These are phyloP conservation scores for Galeopsomyia nigrocyanea DNA, from an alignment of 2,888 invertebrate species.

Conservation along the genomic window DNA sequence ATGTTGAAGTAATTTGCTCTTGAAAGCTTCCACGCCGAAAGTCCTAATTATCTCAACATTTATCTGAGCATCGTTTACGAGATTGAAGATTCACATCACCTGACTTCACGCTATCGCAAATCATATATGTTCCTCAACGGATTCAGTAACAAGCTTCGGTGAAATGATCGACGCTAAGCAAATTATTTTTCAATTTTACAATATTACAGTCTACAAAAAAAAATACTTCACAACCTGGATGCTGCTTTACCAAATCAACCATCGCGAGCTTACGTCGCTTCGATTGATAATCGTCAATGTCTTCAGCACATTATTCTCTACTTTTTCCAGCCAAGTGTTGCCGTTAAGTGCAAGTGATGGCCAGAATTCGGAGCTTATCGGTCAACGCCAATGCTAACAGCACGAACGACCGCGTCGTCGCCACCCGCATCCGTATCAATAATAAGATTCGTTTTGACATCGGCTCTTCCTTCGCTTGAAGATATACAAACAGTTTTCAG, in stretches of 20 bases:
- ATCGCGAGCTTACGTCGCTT: conserved; percentile 57
- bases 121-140: too few species aligned
- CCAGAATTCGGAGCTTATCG: conserved; percentile 66
- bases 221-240: too few species aligned
- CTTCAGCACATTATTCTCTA: conserved; percentile 69
- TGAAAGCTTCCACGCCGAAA: conserved; percentile 14
- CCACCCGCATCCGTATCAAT: conserved; percentile 71
- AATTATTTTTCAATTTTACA: too few species aligned
- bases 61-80: too few species aligned
- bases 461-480: too few species aligned
- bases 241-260: conserved; percentile 62
- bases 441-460: conserved; percentile 57
- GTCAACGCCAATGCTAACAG: conserved; percentile 62
- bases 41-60: conserved; percentile 32
- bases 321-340: conserved; percentile 70
- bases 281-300: not conserved
- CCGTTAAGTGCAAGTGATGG: conserved; percentile 73
- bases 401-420: conserved; percentile 70
- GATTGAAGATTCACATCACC: too few species aligned
- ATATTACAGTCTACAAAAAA: too few species aligned
- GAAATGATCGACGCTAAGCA: too few species aligned
- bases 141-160: too few species aligned
- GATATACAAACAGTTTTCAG: too few species aligned
- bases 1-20: not conserved
- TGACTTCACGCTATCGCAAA: too few species aligned